Evolutionary conservation across 2,888 invertebrate species (phyloP).

Genomic region (Kryphioiulus occultus): DNA sequence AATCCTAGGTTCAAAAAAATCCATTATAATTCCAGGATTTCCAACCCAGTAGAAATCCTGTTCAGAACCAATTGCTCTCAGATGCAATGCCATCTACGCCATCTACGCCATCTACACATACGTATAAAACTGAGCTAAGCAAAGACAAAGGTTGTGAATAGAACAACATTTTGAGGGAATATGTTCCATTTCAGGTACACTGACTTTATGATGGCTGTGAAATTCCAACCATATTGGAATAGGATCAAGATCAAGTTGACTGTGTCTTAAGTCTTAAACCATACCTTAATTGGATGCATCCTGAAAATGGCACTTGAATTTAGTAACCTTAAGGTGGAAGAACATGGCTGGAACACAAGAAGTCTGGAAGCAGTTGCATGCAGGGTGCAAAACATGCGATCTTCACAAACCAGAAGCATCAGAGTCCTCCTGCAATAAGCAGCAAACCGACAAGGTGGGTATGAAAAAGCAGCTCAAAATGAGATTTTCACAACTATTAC

Average conservation of each 20-base stretch:
- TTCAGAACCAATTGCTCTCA: no score
- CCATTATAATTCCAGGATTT: no score
- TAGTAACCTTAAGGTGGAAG: background rate
- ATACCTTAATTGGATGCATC: background rate
- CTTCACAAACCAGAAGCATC: background rate
- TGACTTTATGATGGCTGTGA: background rate
- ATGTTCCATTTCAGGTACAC: no score
- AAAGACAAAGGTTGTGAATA: no score
- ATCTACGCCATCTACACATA: no score
- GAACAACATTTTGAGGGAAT: no score
- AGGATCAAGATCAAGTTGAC: background rate
- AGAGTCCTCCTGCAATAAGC: constrained; percentile 14
- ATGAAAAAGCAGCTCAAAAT: background rate
- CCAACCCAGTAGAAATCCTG: no score
- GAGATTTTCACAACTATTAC: background rate
- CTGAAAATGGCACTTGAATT: background rate
- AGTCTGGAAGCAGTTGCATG: background rate
- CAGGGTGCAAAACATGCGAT: background rate
- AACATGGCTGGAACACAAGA: background rate
- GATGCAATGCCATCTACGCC: no score
- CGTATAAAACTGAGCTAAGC: no score
- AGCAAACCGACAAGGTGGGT: background rate
- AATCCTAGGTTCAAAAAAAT: no score
- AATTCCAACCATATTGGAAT: background rate
- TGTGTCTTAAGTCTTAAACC: background rate